These are phyloP conservation scores for Willowsia nigromaculata DNA, from an alignment of 2,888 invertebrate species.

Conservation along the genomic window DNA sequence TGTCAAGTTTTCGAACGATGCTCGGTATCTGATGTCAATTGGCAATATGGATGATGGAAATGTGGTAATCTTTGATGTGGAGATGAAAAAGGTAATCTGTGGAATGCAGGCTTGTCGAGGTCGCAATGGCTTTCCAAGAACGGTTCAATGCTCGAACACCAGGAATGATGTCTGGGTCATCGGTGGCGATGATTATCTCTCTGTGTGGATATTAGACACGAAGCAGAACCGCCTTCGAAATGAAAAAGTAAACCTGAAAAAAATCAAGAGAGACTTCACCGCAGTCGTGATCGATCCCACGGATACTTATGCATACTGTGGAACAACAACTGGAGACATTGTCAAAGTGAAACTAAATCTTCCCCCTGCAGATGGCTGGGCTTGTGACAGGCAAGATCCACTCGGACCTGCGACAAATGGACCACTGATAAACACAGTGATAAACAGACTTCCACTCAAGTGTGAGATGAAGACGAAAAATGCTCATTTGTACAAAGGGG, in stretches of 20 bases:
- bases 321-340: slow-evolving; percentile 91
- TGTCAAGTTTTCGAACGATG: slow-evolving; percentile 90
- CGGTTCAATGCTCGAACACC: slow-evolving; percentile 83
- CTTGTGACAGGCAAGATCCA: slow-evolving; percentile 62
- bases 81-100: slow-evolving; percentile 83
- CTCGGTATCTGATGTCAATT: slow-evolving; percentile 89
- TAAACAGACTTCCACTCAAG: slow-evolving; percentile 69
- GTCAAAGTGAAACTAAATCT: slow-evolving; percentile 76
- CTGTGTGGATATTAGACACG: slow-evolving; percentile 88
- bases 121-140: slow-evolving; percentile 87
- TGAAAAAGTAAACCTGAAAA: slow-evolving; percentile 88
- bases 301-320: slow-evolving; percentile 90
- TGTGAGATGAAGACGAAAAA: slow-evolving; percentile 75
- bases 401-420: slow-evolving; percentile 72
- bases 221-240: slow-evolving; percentile 86
- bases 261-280: slow-evolving; percentile 88
- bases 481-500: slow-evolving; percentile 77
- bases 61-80: slow-evolving; percentile 91
- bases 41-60: slow-evolving; percentile 94
- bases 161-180: slow-evolving; percentile 86
- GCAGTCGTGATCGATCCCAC: slow-evolving; percentile 87
- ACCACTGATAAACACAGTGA: slow-evolving; percentile 71
- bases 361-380: slow-evolving; percentile 64
- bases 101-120: slow-evolving; percentile 85
- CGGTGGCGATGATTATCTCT: slow-evolving; percentile 87